Evolutionary conservation across 2,797 vertebrate species (phyloP).

Genomic region (Lepus oiostolus): DNA sequence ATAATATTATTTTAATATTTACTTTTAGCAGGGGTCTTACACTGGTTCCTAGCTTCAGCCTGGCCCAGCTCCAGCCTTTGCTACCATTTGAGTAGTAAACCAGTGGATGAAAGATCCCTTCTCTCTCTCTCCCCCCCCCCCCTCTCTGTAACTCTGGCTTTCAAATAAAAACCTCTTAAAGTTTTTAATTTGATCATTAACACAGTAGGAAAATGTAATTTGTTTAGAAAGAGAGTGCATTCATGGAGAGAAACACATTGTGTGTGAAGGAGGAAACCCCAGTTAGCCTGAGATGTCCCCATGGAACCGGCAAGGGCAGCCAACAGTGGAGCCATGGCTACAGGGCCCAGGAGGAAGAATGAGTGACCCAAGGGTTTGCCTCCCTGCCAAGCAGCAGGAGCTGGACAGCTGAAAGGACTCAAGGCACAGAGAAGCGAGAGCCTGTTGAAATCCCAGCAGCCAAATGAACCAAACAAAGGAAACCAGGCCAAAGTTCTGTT

Average conservation of each 20-base stretch:
- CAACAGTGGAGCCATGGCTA: background rate
- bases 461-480: conserved; percentile 47
- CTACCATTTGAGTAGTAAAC: too few species aligned
- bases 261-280: background rate
- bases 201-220: background rate
- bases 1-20: too few species aligned
- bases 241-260: background rate
- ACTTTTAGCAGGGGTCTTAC: too few species aligned
- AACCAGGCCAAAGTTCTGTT: background rate
- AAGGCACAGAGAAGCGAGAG: background rate
- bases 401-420: conserved; percentile 37
- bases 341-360: background rate
- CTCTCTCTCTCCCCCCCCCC: too few species aligned
- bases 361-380: background rate
- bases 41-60: too few species aligned
- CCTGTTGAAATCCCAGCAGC: conserved; percentile 62
- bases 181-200: background rate
- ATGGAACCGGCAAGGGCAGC: background rate
- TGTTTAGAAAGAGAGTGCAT: background rate
- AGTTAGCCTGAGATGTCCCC: background rate
- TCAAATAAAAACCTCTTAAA: too few species aligned
- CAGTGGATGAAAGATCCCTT: too few species aligned
- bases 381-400: conserved; percentile 34
- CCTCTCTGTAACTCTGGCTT: too few species aligned
- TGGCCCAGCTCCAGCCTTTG: too few species aligned